phyloP scores from a whole-genome alignment of 2,888 invertebrate genomes.

The Lasioglossum morio region DNA sequence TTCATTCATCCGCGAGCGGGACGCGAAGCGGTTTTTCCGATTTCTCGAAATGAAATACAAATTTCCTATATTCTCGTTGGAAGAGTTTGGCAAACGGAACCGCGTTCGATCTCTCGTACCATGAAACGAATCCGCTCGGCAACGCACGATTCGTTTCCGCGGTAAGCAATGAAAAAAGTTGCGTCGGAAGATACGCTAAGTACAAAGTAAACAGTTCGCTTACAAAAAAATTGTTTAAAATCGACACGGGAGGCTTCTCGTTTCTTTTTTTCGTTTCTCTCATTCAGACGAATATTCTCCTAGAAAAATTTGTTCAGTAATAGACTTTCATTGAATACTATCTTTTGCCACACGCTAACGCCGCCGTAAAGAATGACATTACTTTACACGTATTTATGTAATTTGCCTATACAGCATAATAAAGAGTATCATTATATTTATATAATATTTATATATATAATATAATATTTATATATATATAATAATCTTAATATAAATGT shows the following conservation, averaged over 20 bases:
- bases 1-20: constrained; percentile 42
- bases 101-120: constrained; percentile 8
- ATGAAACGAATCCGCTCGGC: constrained; percentile 10
- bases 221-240: constrained; percentile 40
- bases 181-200: constrained; percentile 42
- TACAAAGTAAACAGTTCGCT: constrained; percentile 50
- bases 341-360: constrained; percentile 50
- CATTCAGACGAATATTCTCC: not conserved
- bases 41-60: not conserved
- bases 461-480: constrained; percentile 26
- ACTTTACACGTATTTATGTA: constrained; percentile 48
- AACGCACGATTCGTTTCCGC: constrained; percentile 39
- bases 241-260: constrained; percentile 21
- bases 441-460: constrained; percentile 23
- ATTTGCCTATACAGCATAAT: constrained; percentile 61
- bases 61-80: not conserved
- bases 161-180: constrained; percentile 43
- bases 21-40: not conserved
- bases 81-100: constrained; percentile 13
- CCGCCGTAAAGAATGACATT: constrained; percentile 61
- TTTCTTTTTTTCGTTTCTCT: not conserved
- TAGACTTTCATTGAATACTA: constrained; percentile 64
- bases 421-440: constrained; percentile 58
- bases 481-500: constrained; percentile 63
- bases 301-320: constrained; percentile 56